Evolutionary conservation across 2,797 vertebrate genomes (phyloP).

Genomic region (Somateria mollissima): DNA sequence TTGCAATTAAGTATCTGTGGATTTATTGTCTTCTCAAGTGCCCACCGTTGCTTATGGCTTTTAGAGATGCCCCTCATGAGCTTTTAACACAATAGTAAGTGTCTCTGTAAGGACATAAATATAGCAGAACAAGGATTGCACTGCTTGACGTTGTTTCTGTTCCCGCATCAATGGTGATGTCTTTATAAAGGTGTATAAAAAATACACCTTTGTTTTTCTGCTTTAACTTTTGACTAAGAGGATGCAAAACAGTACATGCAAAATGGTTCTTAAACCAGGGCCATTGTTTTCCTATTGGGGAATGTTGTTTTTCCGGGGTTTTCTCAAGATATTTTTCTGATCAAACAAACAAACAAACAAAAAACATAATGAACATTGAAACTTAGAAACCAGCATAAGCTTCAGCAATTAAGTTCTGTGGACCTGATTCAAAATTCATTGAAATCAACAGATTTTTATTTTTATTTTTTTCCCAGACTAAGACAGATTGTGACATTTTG

Average conservation of each 20-base stretch:
- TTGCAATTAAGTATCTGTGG: neutral
- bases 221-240: neutral
- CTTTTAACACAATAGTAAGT: neutral
- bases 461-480: neutral
- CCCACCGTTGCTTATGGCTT: neutral
- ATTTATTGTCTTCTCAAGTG: neutral
- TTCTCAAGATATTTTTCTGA: neutral
- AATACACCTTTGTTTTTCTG: neutral
- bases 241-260: neutral
- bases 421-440: neutral
- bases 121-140: neutral
- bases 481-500: neutral
- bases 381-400: accelerated
- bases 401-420: neutral
- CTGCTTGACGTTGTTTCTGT: neutral
- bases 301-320: neutral
- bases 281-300: neutral
- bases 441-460: neutral
- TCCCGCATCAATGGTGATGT: neutral
- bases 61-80: neutral
- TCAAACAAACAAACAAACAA: neutral
- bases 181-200: neutral
- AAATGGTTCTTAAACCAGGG: neutral
- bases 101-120: neutral
- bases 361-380: neutral